Evolutionary conservation across 2,113 vertebrate genomes (phyloP).

Genomic region (Narcine bancroftii): DNA sequence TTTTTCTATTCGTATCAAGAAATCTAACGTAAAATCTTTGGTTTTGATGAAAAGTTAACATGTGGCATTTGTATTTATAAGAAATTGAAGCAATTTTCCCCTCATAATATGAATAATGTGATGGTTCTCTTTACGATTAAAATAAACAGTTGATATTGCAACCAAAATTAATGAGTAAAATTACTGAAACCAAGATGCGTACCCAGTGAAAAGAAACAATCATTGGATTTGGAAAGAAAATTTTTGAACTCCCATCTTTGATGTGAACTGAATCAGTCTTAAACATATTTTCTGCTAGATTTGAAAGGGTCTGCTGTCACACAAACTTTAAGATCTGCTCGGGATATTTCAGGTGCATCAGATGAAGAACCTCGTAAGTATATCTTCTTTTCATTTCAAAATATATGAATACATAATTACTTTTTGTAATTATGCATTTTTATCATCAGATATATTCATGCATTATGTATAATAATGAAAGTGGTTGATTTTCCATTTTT

Average conservation of each 20-base stretch:
- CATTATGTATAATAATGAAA: neutral
- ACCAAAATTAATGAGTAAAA: neutral
- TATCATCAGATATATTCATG: neutral
- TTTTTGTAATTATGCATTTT: neutral
- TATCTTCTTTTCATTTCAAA: constrained; percentile 14
- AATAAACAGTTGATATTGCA: neutral
- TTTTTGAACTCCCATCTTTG: neutral
- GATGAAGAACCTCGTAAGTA: neutral
- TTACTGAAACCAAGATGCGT: too few relatives aligned
- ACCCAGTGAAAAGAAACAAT: neutral
- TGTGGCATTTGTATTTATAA: neutral
- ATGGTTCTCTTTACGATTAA: neutral
- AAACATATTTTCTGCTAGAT: neutral
- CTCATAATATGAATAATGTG: too few relatives aligned
- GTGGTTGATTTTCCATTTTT: neutral
- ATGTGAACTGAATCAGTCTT: too few relatives aligned
- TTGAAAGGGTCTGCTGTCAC: neutral
- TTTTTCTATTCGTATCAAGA: neutral
- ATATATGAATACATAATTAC: neutral
- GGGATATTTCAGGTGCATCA: neutral
- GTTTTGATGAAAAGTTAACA: neutral
- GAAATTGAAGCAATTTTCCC: too few relatives aligned
- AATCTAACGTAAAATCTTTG: neutral
- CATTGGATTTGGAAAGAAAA: neutral
- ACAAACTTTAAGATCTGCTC: neutral